These are phyloP conservation scores for Apodemus speciosus DNA, from an alignment of 2,113 vertebrate genomes.

Conservation along the genomic window DNA sequence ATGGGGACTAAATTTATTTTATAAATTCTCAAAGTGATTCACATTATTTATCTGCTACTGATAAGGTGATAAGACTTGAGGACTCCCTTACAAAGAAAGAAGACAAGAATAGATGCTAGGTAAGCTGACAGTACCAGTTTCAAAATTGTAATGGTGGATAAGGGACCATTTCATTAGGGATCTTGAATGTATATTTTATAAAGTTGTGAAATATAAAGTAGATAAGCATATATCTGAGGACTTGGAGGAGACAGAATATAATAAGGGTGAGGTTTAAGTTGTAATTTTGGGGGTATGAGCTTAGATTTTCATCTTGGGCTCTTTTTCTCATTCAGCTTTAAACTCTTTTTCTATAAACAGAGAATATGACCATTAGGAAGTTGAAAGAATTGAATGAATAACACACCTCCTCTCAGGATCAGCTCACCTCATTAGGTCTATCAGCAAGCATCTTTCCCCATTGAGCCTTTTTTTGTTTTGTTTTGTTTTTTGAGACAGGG, in stretches of 20 bases:
- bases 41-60: not conserved
- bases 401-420: not conserved
- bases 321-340: conserved; percentile 27
- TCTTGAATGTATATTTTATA: conserved; percentile 10
- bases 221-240: not conserved
- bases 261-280: not conserved
- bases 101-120: not conserved
- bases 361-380: not conserved
- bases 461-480: not conserved
- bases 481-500: too few species aligned
- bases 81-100: not conserved
- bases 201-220: not conserved
- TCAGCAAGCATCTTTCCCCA: not conserved
- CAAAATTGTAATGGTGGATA: conserved; percentile 36
- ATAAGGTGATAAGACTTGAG: not conserved
- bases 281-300: conserved; percentile 14
- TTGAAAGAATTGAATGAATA: conserved; percentile 40
- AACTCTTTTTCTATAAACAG: conserved; percentile 21
- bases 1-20: not conserved
- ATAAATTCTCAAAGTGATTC: conserved; percentile 18
- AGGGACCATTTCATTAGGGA: not conserved
- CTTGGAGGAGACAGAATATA: not conserved
- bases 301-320: conserved; percentile 22
- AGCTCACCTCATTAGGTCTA: not conserved
- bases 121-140: not conserved